Evolutionary conservation across 2,113 vertebrate genomes (phyloP), one percentile per base, ranked within the genome.

Genomic region (Phyllopteryx taeniolatus): DNA sequence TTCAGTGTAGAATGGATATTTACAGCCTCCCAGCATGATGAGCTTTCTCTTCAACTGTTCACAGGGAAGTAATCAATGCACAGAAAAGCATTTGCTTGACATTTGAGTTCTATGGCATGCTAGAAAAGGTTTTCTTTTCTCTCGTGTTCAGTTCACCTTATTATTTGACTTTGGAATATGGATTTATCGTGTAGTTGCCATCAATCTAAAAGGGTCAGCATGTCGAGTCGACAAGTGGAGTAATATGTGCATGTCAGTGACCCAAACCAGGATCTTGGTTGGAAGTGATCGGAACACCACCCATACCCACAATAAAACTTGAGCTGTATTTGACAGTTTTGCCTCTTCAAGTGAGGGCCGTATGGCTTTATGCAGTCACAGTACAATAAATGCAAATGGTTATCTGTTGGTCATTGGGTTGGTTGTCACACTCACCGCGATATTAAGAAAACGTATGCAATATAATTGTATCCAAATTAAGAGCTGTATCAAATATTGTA

Each of bases 51-150:
- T 62, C 54, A 35, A 61, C 67, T 42, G 60, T 53, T 33, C 8
- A 14, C 19, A n/a, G 42, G 2, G 68, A 62, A 47, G 4, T 60
- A 59, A 75, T 81, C 73, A 59, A 72, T 75, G 71, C 63, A 70
- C 49, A 54, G 67, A 53, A 61, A 44, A n/a, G 43, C 19, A 12
- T 22, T 44, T n/a, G 9, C 33, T 63, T 64, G 39, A 64, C 61
- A 64, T 64, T 64, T 64, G 1, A 64, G 61, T 64, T 19, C 61
- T n/a, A n/a, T 27, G 22, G n/a, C 61, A 43, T 63, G 8, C 35
- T 20, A 5, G 4, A 20, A 63, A 64, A n/a, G 8, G 35, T 5
- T 4, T 13, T 5, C 0, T 5, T 4, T n/a, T 5, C 0, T 12
- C 46, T 70, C 47, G 14, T 73, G 64, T 76, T 77, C 39, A 20